Conservation (phyloP, 2,113 vertebrate species). For the Passer montanus region DNA sequence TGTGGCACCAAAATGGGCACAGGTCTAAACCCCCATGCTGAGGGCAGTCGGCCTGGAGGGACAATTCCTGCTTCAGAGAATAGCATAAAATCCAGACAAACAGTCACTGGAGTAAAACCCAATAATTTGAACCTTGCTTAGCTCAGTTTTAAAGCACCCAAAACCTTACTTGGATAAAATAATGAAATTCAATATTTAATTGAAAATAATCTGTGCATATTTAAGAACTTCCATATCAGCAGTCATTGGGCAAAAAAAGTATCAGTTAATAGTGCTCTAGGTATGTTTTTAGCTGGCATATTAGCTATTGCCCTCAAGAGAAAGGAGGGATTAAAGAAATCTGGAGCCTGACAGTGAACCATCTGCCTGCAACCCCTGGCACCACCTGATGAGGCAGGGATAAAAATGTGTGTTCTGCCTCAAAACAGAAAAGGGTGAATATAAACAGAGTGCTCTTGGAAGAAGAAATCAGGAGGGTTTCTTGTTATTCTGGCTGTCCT, state of each 20-base stretch:
- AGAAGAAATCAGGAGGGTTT: not conserved
- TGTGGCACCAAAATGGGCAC: not conserved
- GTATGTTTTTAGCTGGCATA: not conserved
- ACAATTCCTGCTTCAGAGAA: not conserved
- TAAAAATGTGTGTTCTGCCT: not conserved
- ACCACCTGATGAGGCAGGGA: not conserved
- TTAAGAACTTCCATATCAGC: not conserved
- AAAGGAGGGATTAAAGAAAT: not conserved
- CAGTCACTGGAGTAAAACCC: not conserved
- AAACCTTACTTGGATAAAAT: not conserved
- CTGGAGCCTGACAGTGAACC: not conserved
- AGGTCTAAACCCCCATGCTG: not conserved
- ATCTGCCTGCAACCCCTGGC: not conserved
- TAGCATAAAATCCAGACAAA: not conserved
- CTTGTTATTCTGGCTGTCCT: not conserved
- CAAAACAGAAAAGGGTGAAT: not conserved
- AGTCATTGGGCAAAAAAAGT: not conserved
- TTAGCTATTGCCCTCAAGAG: not conserved
- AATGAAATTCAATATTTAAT: not conserved
- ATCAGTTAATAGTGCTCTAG: not conserved
- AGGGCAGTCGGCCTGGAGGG: not conserved
- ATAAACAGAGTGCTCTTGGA: not conserved
- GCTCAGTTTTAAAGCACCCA: not conserved
- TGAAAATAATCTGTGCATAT: not conserved
- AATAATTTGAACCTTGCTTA: not conserved